Percentiles rank a stretch among this genome's conserved stretches.
Evolutionary conservation across 2,888 invertebrate genomes (phyloP).

Genomic region (Ferrisia virgata): DNA sequence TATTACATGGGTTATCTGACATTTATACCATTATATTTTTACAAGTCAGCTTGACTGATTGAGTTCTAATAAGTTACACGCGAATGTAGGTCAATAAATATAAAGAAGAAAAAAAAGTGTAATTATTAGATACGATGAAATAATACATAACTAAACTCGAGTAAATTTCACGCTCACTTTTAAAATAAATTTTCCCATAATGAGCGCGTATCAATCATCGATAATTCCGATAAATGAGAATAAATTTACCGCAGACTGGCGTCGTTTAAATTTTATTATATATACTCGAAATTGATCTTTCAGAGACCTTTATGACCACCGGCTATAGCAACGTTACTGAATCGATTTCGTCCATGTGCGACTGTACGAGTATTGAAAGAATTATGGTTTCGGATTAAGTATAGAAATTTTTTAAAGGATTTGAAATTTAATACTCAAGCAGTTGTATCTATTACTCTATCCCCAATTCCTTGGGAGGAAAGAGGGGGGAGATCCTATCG

Average conservation of each 20-base stretch:
- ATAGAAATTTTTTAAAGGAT: too few species aligned
- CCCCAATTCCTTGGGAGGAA: too few species aligned
- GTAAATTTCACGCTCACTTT: conserved; percentile 9
- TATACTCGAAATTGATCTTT: not conserved
- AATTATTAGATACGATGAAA: conserved; percentile 7
- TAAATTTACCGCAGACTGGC: not conserved
- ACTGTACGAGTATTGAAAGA: not conserved
- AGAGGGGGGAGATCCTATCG: too few species aligned
- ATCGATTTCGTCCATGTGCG: not conserved
- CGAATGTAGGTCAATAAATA: conserved; percentile 20
- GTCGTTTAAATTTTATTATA: not conserved
- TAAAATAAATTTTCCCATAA: not conserved
- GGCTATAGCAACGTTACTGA: not conserved
- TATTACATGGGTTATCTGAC: conserved; percentile 8
- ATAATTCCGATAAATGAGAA: not conserved
- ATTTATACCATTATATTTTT: conserved; percentile 7
- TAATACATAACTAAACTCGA: not conserved
- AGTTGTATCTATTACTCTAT: too few species aligned
- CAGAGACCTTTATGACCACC: not conserved
- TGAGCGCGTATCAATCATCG: not conserved
- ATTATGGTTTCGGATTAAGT: not conserved
- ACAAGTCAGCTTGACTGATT: conserved; percentile 27
- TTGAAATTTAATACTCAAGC: too few species aligned
- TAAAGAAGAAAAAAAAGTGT: not conserved
- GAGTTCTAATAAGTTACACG: conserved; percentile 7